Percentiles rank a stretch among this genome's conserved stretches.
Conservation (phyloP, 2,797 vertebrate genomes). For the Dicrostonyx torquatus region DNA sequence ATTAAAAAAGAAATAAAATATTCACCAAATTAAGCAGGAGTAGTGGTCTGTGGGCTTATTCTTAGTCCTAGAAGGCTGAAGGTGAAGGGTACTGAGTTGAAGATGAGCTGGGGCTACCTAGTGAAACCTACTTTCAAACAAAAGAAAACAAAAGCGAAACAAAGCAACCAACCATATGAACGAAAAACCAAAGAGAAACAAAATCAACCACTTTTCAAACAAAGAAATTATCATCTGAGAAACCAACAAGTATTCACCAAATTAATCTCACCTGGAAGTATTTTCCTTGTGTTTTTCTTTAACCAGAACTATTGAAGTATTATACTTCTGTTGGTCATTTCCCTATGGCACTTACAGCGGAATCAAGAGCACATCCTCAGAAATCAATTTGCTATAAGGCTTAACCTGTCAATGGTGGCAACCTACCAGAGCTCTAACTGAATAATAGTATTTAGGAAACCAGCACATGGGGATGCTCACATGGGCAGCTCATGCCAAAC, state of each 20-base stretch:
- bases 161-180: not conserved
- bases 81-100: not conserved
- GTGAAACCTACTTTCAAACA: not conserved
- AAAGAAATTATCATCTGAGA: not conserved
- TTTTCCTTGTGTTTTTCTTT: not conserved
- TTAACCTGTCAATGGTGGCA: not conserved
- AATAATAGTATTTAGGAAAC: conserved; percentile 5
- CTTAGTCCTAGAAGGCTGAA: not conserved
- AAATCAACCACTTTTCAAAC: not conserved
- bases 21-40: not conserved
- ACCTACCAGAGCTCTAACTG: not conserved
- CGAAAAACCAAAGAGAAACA: not conserved
- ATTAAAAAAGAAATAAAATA: not conserved
- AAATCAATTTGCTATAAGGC: not conserved
- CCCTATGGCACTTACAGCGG: not conserved
- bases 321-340: not conserved
- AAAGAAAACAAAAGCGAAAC: not conserved
- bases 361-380: not conserved
- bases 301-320: not conserved
- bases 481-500: not conserved
- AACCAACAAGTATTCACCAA: not conserved
- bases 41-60: not conserved
- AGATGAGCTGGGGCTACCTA: not conserved
- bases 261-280: not conserved
- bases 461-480: not conserved